Percentiles rank a stretch among this genome's conserved stretches.
phyloP scores from a whole-genome alignment of 2,888 invertebrate species.

The Drosophila lacicola region DNA sequence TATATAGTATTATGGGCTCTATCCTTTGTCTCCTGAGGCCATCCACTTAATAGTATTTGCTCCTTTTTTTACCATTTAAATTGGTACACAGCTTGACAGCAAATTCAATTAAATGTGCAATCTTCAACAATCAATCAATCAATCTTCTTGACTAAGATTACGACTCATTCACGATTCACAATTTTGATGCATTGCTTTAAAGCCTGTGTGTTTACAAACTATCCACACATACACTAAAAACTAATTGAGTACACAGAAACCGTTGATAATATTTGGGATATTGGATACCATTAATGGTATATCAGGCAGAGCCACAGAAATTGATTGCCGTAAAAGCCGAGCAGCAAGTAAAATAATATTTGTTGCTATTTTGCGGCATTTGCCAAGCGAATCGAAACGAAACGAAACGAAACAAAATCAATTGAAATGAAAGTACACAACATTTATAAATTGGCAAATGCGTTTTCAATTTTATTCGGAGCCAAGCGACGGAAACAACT shows the following conservation, averaged over 20 bases:
- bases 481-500: slow-evolving; percentile 15
- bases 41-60: too few relatives aligned
- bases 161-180: too few relatives aligned
- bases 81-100: too few relatives aligned
- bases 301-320: slow-evolving; percentile 59
- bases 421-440: slow-evolving; percentile 40
- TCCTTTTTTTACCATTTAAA: too few relatives aligned
- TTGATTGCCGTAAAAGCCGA: slow-evolving; percentile 69
- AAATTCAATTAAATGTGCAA: too few relatives aligned
- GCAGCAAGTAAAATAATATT: slow-evolving; percentile 47
- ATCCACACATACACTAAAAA: slow-evolving; percentile 8
- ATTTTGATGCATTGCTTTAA: neutral
- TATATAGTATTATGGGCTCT: too few relatives aligned
- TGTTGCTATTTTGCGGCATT: slow-evolving; percentile 51
- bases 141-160: too few relatives aligned
- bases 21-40: too few relatives aligned
- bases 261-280: slow-evolving; percentile 38
- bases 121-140: too few relatives aligned
- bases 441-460: slow-evolving; percentile 57
- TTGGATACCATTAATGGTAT: slow-evolving; percentile 37
- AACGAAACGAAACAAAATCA: slow-evolving; percentile 27
- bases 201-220: slow-evolving; percentile 22
- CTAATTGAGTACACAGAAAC: slow-evolving; percentile 53
- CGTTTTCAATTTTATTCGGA: slow-evolving; percentile 39
- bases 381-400: slow-evolving; percentile 15